Evolutionary conservation across 2,113 vertebrate genomes (phyloP), one percentile per base, ranked within the genome.

Genomic region (Ictalurus furcatus): DNA sequence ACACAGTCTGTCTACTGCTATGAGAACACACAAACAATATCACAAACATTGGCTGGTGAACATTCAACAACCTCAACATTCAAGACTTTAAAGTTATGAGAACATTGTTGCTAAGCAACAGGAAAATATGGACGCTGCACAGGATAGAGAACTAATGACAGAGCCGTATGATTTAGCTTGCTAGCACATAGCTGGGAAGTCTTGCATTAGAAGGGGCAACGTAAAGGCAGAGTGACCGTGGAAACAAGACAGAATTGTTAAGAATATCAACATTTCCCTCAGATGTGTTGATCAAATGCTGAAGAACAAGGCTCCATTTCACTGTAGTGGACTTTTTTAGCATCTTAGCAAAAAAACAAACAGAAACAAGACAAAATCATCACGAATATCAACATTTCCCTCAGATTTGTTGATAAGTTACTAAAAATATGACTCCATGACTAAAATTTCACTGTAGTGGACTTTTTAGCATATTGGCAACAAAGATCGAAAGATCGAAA

Each of bases 31-130:
- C n/a, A 81, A 21, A 59, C 85, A 86, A 11, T 59, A 23, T 59
- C 28, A 40, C 54, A 44, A 48, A 28, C 23, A 58, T n/a, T 58
- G 37, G 56, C 28, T 59, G 8, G 8, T 59, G 34, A 83, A 40
- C 56, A 61, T 16, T 21, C 56, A 81, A 82, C 54, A 82, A 37
- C n/a, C 16, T 82, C 9, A 34, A 83, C 19, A 4, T 23, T 59
- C 9, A 80, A 17, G 44, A 17, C n/a, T 59, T 37, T 21, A 59
- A 58, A 82, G 54, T 59, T 9, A 81, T 81, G 52, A 82, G 17
- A 82, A 37, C 80, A 37, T 9, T 59, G 80, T 82, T 59, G 80
- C 80, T 82, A 40, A 61, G 56, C 19, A 83, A 61, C 19, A 61
- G 5, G 16, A 82, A 12, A 37, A 16, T 54, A 54, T 19, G 48